Base-by-base conservation (phyloP, 2,797 vertebrate genomes). In the Acomys russatus region DNA sequence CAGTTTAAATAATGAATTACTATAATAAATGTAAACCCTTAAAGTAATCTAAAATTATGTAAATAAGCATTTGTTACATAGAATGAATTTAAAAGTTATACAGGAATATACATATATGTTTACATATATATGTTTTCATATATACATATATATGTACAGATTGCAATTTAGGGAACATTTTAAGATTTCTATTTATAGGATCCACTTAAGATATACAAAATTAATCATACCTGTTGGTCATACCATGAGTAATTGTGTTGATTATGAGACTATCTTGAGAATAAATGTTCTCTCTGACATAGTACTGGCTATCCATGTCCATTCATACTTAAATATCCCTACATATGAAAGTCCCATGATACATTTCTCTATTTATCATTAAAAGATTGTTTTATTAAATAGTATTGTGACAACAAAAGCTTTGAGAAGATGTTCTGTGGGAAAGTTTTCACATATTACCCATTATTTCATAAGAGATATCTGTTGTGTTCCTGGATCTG, bases 1-100 rank as follows among this genome's bases (percentile, higher is more conserved):
- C 5, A 63, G 78, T 68, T 95, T 30, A 82, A 79, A 92, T 54
- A 73, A 17, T 90, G n/a, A 93, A 95, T 87, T 92, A 90, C 71
- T 35, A 54, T 51, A 73, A n/a, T 54, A 92, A 85, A 51, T n/a
- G n/a, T 64, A 76, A 88, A 70, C 49, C 10, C 5, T 38, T 92
- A 22, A 73, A 85, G 30, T 71, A 61, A 92, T 33, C 64, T 20
- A 95, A 79, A 44, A 56, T 85, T 80, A n/a, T 90, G 4, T 88
- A 92, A 84, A 80, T 61, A 76, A 70, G 9, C 18, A 88, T 17
- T 85, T 88, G 73, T 28, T 73, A 91, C 80, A 63, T 90, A 88
- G 6, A 90, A 94, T 23, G 56, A 44, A 78, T 77, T 33, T 30
- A 28, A 93, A 88, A 61, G 64, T 63, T 35, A 28, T 28, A 28